phyloP scores from a whole-genome alignment of 1,140 invertebrate genomes.

The Berghia stephanieae region DNA sequence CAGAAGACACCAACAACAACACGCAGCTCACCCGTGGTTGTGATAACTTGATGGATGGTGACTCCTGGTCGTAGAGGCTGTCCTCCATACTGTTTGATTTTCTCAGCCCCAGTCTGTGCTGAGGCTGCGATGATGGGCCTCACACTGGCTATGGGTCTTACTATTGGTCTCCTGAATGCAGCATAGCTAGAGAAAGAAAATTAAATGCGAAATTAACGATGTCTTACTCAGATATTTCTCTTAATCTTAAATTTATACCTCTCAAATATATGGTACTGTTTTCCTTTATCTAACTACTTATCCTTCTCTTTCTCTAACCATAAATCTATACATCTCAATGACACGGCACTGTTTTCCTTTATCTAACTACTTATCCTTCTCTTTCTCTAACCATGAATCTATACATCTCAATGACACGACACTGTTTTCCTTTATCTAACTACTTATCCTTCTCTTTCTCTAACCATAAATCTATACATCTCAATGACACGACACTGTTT shows the following conservation, averaged over 20 bases:
- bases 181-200: constrained; percentile 24
- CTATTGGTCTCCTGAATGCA: constrained; percentile 35
- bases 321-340: too few species aligned
- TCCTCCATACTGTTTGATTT: constrained; percentile 56
- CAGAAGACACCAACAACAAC: background rate
- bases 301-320: too few species aligned
- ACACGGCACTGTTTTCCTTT: too few species aligned
- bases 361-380: too few species aligned
- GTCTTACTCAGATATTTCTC: too few species aligned
- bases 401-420: too few species aligned
- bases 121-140: constrained; percentile 70
- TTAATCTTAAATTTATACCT: background rate
- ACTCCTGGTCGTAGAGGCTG: constrained; percentile 77
- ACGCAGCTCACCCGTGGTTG: constrained; percentile 76
- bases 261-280: constrained; percentile 13
- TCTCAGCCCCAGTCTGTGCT: constrained; percentile 27
- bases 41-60: constrained; percentile 91
- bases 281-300: too few species aligned
- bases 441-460: too few species aligned
- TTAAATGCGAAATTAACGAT: background rate
- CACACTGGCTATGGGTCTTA: constrained; percentile 70
- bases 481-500: too few species aligned
- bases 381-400: too few species aligned
- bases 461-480: too few species aligned
- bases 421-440: too few species aligned